Evolutionary conservation across 2,797 vertebrate genomes (phyloP), one percentile per base, ranked within the genome.

Genomic region (Pteropus rufus): DNA sequence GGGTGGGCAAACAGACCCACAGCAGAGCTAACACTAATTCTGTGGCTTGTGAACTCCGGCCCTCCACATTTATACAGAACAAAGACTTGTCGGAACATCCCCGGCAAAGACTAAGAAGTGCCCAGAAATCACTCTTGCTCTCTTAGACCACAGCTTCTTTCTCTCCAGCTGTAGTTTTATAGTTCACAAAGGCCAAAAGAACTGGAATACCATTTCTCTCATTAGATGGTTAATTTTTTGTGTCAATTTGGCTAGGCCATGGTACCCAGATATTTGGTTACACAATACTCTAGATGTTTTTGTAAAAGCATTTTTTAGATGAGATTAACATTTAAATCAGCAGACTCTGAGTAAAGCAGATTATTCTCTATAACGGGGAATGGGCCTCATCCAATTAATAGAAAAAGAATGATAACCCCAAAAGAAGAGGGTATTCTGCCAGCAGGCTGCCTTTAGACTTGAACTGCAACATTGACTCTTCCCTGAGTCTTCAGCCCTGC

Each of bases 21-120:
- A 9, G 34, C 56, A 10, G 26, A 69, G 91, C 34, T 1, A 0
- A 65, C 0, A 0, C 44, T 15, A 0, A 1, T 29, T 31, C 31
- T 60, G 11, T 9, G 58, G 39, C 23, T 4, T 10, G 26, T 7
- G 62, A 65, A 34, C 49, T 8, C 64, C 1, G 7, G 15, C 7
- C 76, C 64, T 12, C 52, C 79, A 3, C 15, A 11, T 4, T 15
- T 8, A 92, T 4, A 31, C 46, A 36, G 44, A 81, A 39, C 56
- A 24, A 44, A 67, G 65, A 12, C 11, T 16, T 14, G 14, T 36
- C 2, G 3, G 60, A 46, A 49, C 11, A 19, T 54, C 26, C 8
- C 10, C 2, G 21, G 39, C 54, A n/a, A 67, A 69, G 65, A 44
- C 21, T 7, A 44, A 76, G 41, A 72, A 41, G 19, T 6, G 2